Conservation (phyloP, 1,140 invertebrate genomes). For the Zophobas atratus region DNA sequence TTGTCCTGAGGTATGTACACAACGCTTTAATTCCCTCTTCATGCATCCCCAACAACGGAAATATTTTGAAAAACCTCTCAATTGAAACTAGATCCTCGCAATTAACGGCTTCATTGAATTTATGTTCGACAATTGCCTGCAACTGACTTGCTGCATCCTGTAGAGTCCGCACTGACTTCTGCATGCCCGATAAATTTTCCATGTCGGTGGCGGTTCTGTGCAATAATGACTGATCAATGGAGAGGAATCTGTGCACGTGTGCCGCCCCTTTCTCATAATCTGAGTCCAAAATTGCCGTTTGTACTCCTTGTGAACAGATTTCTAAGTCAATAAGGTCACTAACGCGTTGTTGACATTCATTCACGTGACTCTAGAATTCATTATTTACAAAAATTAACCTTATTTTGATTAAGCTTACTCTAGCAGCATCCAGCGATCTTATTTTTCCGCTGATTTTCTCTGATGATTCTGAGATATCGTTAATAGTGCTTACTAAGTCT, state of each 20-base stretch:
- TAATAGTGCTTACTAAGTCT: slow-evolving; percentile 86
- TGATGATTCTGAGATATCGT: slow-evolving; percentile 90
- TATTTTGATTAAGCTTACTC: slow-evolving; percentile 74
- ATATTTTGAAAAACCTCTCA: slow-evolving; percentile 99
- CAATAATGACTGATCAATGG: slow-evolving; percentile 94
- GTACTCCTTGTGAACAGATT: slow-evolving; percentile 95
- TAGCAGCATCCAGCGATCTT: slow-evolving; percentile 91
- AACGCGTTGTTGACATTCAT: slow-evolving; percentile 94
- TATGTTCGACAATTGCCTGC: slow-evolving; percentile 80
- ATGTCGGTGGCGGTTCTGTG: slow-evolving; percentile 68
- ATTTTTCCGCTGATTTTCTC: slow-evolving; percentile 98
- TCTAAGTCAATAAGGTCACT: slow-evolving; percentile 97
- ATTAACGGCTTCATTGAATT: slow-evolving; percentile 94
- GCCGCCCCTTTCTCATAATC: slow-evolving; percentile 95
- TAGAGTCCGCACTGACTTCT: slow-evolving; percentile 86
- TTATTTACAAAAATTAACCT: slow-evolving; percentile 40
- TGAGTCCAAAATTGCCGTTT: slow-evolving; percentile 92
- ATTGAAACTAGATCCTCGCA: slow-evolving; percentile 92
- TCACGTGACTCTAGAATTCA: slow-evolving; percentile 84
- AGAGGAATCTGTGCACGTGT: slow-evolving; percentile 95
- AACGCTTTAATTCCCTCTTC: slow-evolving; percentile 93
- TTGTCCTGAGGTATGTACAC: slow-evolving; percentile 90
- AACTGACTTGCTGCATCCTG: slow-evolving; percentile 84
- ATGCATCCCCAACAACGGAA: slow-evolving; percentile 94
- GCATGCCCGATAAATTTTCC: slow-evolving; percentile 72